Base-by-base conservation (phyloP, 1,140 invertebrate genomes). In the Chymomyza costata region DNA sequence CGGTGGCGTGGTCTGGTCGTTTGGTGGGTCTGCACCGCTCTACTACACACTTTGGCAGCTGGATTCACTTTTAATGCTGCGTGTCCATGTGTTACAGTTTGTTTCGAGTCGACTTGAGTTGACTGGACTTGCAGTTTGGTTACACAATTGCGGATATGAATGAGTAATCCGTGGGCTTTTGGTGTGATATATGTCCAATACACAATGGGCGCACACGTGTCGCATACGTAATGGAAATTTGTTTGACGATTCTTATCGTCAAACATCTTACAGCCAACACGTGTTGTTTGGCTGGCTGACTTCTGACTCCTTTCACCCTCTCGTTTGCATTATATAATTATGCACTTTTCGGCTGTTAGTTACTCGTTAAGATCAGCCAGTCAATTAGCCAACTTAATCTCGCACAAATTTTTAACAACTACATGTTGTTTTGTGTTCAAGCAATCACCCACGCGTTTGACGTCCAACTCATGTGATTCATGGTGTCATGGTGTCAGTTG, bases 71-170 rank as follows among this genome's bases (percentile, higher is more conserved):
- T 80, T 73, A 80, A 80, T 73, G 71, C 53, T 80, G 73, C 74
- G 73, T 80, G 63, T 38, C 21, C 43, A 25, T 16, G 14, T 39
- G 14, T 30, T n/a, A 13, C 16, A 41, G 30, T 35, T 44, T 16
- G 25, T 28, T 10, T 28, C 25, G 25, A 28, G 25, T 28, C 5
- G 5, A 8, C 34, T 30, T 21, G 8, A 25, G 1, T 37, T 7
- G 8, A 3, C 6, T 14, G 11, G 15, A n/a, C 34, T 32, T 34
- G 21, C 21, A 25, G 8, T 56, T 53, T 55, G 55, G 62, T 78
- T 78, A 65, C 73, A 80, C 73, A 80, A 78, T 78, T 73, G 73
- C 73, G 73, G 73, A 80, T 80, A 73, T 80, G 73, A 81, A 73
- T 80, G 73, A 80, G 68, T 80, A 80, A 80, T 80, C 74, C 73